Conservation (phyloP, 2,888 invertebrate genomes). For the Pachydiplax longipennis region DNA sequence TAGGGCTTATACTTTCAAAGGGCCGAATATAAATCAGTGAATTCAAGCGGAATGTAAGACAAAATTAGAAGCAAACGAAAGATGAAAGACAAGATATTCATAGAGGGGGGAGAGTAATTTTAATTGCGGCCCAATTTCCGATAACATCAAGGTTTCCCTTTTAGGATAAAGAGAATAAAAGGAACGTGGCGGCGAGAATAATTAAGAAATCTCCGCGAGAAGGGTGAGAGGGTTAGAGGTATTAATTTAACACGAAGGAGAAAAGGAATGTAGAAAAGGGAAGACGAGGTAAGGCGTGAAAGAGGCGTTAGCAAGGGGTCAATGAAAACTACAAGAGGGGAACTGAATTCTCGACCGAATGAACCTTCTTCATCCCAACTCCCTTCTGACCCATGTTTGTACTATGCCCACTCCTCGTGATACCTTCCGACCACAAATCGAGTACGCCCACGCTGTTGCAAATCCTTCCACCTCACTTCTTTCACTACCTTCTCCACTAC, state of each 20-base stretch:
- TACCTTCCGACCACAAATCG: neutral
- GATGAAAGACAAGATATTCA: no score
- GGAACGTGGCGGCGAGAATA: neutral
- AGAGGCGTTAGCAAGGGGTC: constrained; percentile 19
- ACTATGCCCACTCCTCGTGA: neutral
- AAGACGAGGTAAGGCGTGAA: neutral
- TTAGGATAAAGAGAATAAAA: neutral
- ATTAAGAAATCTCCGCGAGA: neutral
- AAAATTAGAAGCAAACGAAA: no score
- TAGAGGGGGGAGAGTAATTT: no score
- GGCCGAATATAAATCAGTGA: no score
- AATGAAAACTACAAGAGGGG: neutral
- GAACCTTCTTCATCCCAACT: neutral
- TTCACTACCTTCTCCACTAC: neutral
- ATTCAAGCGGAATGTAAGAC: no score
- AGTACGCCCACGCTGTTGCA: neutral
- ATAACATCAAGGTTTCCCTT: neutral
- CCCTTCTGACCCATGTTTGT: neutral
- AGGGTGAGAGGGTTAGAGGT: neutral
- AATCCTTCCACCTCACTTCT: neutral
- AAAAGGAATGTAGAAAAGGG: neutral
- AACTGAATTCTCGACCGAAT: neutral
- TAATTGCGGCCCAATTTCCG: neutral
- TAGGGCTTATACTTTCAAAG: no score
- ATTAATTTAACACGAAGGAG: neutral